These are phyloP conservation scores for Lepisosteus oculatus DNA, from an alignment of 2,113 vertebrate genomes.

Conservation along the genomic window DNA sequence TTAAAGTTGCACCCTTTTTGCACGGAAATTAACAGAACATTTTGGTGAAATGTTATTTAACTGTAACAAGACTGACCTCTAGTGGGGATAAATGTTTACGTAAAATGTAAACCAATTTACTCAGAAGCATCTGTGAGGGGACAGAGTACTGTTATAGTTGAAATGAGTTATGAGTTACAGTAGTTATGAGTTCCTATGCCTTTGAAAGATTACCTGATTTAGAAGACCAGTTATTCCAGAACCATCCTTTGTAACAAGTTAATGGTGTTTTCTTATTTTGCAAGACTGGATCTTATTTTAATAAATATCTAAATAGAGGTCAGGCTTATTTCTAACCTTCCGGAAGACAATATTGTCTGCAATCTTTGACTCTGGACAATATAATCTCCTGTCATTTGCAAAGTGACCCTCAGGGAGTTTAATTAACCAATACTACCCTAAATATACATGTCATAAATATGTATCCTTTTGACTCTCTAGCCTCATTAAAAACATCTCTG, in stretches of 20 bases:
- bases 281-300: too few relatives aligned
- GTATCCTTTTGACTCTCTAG: conserved; percentile 26
- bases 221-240: too few relatives aligned
- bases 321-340: too few relatives aligned
- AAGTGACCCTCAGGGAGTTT: conserved; percentile 8
- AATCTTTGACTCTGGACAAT: too few relatives aligned
- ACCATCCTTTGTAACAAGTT: too few relatives aligned
- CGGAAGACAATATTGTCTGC: too few relatives aligned
- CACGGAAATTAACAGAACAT: background rate
- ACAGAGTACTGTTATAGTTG: too few relatives aligned
- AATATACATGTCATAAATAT: conserved; percentile 35
- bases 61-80: conserved; percentile 94
- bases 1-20: background rate
- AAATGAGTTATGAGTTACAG: conserved; percentile 8
- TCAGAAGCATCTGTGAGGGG: background rate
- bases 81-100: conserved; percentile 58
- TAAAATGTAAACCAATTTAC: conserved; percentile 8
- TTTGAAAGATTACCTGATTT: background rate
- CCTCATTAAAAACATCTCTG: conserved; percentile 15
- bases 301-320: too few relatives aligned
- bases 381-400: background rate
- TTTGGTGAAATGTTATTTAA: conserved; percentile 50
- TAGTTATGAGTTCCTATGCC: conserved; percentile 28
- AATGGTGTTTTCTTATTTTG: too few relatives aligned
- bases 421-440: conserved; percentile 9